Base-by-base conservation (phyloP, 2,888 invertebrate species). In the Nomada goodeniana region DNA sequence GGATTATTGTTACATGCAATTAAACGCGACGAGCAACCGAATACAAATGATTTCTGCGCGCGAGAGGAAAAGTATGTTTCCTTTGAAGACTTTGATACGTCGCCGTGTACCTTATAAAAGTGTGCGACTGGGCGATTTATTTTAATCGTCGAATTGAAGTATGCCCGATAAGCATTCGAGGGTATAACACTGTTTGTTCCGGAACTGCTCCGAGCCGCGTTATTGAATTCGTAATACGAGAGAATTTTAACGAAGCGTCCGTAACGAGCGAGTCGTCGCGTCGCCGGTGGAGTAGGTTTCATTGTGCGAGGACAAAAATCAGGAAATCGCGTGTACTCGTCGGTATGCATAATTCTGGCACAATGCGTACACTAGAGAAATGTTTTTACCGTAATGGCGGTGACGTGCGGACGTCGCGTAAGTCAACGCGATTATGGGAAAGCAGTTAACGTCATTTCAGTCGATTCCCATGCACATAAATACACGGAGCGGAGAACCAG, bases 381-480 rank as follows among this genome's bases (percentile, higher is more conserved):
- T 53, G 69, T 57, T 61, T 61, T 80, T 76, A 75, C 57, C 74
- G 70, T 75, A 73, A 71, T 50, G 55, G 76, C 11, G 52, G 68
- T 65, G 74, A 81, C 74, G 73, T 53, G 57, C 52, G 71, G 50
- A 44, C 70, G 55, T 76, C 75, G 52, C 72, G 55, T 75, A 69
- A 86, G 88, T 85, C 85, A 79, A 53, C 52, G 73, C 88, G 88
- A 88, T 86, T 88, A 86, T 47, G 76, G 73, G 80, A 52, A 71
- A 85, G 63, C 86, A 65, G 79, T 81, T 83, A 85, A 88, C 86
- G 80, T 85, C 82, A 83, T 88, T 85, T 85, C 82, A 60, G 67
- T 82, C 79, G 64, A 88, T 88, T 88, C 76, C 85, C 88, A 88
- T 88, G 88, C 86, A 82, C 86, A 88, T 88, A 88, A 88, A 88